A percentile compares a stretch with the other conserved stretches of the same genome.
phyloP scores from a whole-genome alignment of 2,888 invertebrate genomes.

The Monoplex corrugatus region DNA sequence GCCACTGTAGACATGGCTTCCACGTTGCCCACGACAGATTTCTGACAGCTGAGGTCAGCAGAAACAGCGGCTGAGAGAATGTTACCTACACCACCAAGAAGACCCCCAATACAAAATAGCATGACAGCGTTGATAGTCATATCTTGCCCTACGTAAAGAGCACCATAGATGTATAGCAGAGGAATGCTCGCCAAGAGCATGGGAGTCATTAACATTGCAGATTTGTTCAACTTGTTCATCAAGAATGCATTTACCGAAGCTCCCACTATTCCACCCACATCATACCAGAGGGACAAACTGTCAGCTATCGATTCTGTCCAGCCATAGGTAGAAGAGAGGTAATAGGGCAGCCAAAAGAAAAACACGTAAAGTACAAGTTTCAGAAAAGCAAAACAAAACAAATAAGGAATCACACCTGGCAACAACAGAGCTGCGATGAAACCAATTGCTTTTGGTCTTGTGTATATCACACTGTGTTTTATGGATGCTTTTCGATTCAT shows the following conservation, averaged over 20 bases:
- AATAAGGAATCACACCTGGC: conserved; percentile 81
- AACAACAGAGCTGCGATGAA: conserved; percentile 77
- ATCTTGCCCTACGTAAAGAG: too few species aligned
- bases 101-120: too few species aligned
- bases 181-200: too few species aligned
- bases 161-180: too few species aligned
- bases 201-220: too few species aligned
- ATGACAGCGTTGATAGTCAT: too few species aligned
- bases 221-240: too few species aligned
- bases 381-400: conserved; percentile 83
- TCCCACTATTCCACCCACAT: too few species aligned
- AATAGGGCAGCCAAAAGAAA: conserved; percentile 84
- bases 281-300: conserved; percentile 83
- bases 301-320: conserved; percentile 81
- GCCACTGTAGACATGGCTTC: conserved; percentile 83
- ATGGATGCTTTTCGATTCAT: background rate
- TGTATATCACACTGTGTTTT: background rate
- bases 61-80: conserved; percentile 83
- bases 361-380: conserved; percentile 84
- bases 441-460: background rate
- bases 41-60: conserved; percentile 79
- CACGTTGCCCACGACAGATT: conserved; percentile 76
- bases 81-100: conserved; percentile 73
- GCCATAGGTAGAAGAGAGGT: conserved; percentile 78
- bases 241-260: too few species aligned